Base-by-base conservation (phyloP, 2,888 invertebrate genomes). In the Erebia palarica region DNA sequence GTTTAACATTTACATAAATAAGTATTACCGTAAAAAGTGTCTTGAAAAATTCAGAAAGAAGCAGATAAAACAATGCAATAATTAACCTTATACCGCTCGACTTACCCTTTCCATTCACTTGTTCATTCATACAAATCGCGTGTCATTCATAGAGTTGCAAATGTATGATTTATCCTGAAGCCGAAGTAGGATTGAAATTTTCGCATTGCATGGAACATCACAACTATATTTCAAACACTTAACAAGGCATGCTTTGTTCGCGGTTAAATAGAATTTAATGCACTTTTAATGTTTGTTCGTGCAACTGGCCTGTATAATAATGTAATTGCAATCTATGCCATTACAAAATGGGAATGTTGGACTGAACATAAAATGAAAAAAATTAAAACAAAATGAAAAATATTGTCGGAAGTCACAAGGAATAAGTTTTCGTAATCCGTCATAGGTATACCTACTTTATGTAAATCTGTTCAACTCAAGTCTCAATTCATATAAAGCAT, bases 201-300 rank as follows among this genome's bases (percentile, higher is more conserved):
- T 83, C 78, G 79, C 81, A 79, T 83, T 72, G 83, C 83, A 83
- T 84, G 84, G 80, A 82, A 76, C 84, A 87, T 83, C 83, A 82
- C 82, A 78, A 69, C 73, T 76, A 80, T 84, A 84, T 86, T 87
- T 85, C 85, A 87, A 87, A 88, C 86, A 85, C 84, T 74, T 76
- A 76, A 76, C 74, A 76, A 76, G 84, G 79, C 83, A 80, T 82
- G 82, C 81, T 86, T 82, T 84, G 84, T 85, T 78, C 78, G 81
- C 79, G 81, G 85, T 84, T 88, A 87, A 91, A 90, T 88, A 86
- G 83, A 87, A 85, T 88, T 87, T 90, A 89, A 91, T 91, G 89
- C 86, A 85, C 81, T 89, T 91, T 91, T 90, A 90, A 91, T 91
- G 89, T 86, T 85, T 81, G 84, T 83, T 84, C 81, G 80, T 78